These are phyloP conservation scores for Theristicus caerulescens DNA, from an alignment of 2,113 vertebrate species.

Conservation along the genomic window DNA sequence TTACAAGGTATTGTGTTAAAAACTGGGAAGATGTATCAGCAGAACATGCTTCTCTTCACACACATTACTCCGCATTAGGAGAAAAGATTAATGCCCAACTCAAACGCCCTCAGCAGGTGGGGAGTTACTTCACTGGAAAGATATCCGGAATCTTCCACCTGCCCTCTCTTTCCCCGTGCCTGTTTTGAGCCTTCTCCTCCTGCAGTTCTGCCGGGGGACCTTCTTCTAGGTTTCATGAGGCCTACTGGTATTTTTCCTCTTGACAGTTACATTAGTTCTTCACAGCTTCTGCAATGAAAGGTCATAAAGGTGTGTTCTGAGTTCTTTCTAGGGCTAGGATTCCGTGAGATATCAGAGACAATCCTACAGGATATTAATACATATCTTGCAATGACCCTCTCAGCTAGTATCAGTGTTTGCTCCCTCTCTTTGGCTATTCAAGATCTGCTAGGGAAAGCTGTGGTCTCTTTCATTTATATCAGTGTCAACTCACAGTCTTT, in stretches of 20 bases:
- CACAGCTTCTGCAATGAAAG: constrained; percentile 2
- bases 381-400: background rate
- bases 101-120: background rate
- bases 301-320: background rate
- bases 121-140: background rate
- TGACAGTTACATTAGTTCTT: constrained; percentile 1
- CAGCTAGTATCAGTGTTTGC: background rate
- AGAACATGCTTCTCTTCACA: background rate
- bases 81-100: background rate
- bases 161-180: background rate
- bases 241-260: background rate
- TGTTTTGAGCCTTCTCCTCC: background rate
- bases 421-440: background rate
- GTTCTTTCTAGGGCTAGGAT: background rate
- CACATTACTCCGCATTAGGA: background rate
- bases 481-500: background rate
- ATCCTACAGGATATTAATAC: background rate
- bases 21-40: background rate
- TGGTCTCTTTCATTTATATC: background rate
- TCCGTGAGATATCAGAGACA: background rate
- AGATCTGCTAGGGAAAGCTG: background rate
- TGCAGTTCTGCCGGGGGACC: fast-evolving
- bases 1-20: background rate
- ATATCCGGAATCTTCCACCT: background rate
- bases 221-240: background rate